phyloP scores from a whole-genome alignment of 2,888 invertebrate genomes.

The Hipparchia semele region DNA sequence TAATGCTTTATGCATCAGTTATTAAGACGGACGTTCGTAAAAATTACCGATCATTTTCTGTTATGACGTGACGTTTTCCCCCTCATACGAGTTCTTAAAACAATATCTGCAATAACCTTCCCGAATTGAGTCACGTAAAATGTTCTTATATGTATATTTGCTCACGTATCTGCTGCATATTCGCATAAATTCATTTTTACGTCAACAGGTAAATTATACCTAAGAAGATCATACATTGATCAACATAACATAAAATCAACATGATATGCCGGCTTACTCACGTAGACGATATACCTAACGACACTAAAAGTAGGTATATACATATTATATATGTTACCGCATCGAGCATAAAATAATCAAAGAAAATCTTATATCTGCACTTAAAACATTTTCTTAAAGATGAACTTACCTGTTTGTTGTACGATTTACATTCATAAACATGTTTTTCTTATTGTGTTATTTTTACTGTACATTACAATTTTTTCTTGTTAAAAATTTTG shows the following conservation, averaged over 20 bases:
- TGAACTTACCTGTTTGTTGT: neutral
- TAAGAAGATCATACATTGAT: constrained; percentile 9
- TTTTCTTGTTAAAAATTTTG: neutral
- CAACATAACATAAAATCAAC: neutral
- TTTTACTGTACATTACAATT: too few relatives aligned
- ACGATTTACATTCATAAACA: neutral
- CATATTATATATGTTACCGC: neutral
- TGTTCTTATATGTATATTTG: neutral
- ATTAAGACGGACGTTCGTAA: too few relatives aligned
- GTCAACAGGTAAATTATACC: neutral
- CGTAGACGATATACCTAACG: neutral
- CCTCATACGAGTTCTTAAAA: neutral
- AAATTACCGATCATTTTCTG: neutral
- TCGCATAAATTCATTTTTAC: constrained; percentile 18
- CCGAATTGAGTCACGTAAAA: constrained; percentile 20
- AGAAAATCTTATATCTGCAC: neutral
- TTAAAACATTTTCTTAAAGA: too few relatives aligned
- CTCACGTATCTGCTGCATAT: constrained; percentile 20
- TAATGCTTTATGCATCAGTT: too few relatives aligned
- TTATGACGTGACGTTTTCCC: constrained; percentile 1
- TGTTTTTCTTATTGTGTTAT: neutral
- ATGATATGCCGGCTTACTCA: constrained; percentile 19
- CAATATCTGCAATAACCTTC: neutral
- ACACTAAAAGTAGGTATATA: neutral
- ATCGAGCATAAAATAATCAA: neutral